These are phyloP conservation scores for Ostrea denselamellosa DNA, from an alignment of 1,140 invertebrate species.

Conservation along the genomic window DNA sequence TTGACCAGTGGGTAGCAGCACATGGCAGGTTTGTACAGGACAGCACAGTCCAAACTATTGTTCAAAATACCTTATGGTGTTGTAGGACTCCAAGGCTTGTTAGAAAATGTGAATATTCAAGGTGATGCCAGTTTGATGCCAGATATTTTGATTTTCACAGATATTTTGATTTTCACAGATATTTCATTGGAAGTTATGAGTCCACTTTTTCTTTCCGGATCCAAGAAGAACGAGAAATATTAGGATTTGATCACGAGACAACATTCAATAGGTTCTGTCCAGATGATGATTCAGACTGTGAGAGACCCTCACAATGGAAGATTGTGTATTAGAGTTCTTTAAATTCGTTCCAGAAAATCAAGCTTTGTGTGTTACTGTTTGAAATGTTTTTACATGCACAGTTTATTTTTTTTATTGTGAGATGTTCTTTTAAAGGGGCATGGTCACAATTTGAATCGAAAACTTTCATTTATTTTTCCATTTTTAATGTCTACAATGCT, in stretches of 20 bases:
- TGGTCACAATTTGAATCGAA: too few relatives aligned
- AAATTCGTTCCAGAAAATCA: background rate
- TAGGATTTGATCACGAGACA: conserved; percentile 88
- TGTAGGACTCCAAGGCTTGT: too few relatives aligned
- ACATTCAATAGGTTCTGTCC: conserved; percentile 94
- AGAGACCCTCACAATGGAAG: conserved; percentile 66
- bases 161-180: conserved; percentile 79
- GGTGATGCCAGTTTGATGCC: background rate
- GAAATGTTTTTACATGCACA: too few relatives aligned
- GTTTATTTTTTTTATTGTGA: too few relatives aligned
- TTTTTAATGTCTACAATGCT: too few relatives aligned
- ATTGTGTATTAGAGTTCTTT: conserved; percentile 58
- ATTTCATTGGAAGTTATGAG: conserved; percentile 94
- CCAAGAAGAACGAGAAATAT: conserved; percentile 97
- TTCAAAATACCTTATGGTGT: background rate
- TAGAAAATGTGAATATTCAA: background rate
- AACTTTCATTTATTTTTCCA: too few relatives aligned
- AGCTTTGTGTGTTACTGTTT: too few relatives aligned
- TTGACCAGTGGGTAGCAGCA: conserved; percentile 97
- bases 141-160: background rate
- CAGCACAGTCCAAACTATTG: background rate
- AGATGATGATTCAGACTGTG: conserved; percentile 65
- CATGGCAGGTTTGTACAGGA: conserved; percentile 83
- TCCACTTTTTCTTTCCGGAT: conserved; percentile 98
- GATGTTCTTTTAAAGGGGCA: too few relatives aligned